These are phyloP conservation scores for Heliocidaris erythrogramma DNA, from an alignment of 35 echinoderm and acorn worm species.

Conservation along the genomic window DNA sequence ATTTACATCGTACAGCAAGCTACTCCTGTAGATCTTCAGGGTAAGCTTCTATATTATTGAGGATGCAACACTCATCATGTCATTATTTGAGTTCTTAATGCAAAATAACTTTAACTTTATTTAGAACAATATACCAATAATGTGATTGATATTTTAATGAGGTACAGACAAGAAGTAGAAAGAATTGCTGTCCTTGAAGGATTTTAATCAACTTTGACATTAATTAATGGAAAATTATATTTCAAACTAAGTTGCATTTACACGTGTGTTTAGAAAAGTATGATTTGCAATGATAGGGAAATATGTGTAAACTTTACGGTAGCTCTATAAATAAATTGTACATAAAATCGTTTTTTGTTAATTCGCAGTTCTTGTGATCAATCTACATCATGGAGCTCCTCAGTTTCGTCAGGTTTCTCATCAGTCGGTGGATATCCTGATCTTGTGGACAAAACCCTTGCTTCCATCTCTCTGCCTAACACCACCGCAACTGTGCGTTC, in stretches of 20 bases:
- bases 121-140: not conserved
- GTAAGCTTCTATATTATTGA: not conserved
- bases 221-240: not conserved
- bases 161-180: not conserved
- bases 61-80: not conserved
- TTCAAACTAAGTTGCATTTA: not conserved
- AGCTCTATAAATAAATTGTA: too few relatives aligned
- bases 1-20: not conserved
- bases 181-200: not conserved
- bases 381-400: not conserved
- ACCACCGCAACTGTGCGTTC: not conserved
- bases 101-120: not conserved
- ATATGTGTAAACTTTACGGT: not conserved
- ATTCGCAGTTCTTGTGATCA: not conserved
- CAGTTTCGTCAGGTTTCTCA: not conserved
- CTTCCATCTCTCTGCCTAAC: not conserved
- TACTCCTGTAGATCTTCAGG: not conserved
- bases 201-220: not conserved
- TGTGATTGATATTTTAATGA: not conserved
- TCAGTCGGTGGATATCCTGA: not conserved
- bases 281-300: not conserved
- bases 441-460: not conserved
- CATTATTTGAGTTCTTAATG: not conserved
- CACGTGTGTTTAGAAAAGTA: not conserved
- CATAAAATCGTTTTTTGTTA: too few relatives aligned